phyloP scores from a whole-genome alignment of 2,888 invertebrate genomes.

The Chrysodeixis includens region DNA sequence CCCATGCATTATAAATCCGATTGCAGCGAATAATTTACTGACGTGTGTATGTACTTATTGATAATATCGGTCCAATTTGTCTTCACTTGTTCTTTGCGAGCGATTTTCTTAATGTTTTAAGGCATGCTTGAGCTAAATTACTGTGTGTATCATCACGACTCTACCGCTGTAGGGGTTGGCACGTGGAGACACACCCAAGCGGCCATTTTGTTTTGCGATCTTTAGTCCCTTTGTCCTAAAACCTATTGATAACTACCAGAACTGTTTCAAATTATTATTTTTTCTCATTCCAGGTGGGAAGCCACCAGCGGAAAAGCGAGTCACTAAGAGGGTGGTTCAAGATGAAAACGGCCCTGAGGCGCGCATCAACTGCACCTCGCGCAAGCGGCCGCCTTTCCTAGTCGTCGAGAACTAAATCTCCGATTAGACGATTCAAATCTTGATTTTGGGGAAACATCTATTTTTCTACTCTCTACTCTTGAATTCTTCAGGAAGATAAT shows the following conservation, averaged over 20 bases:
- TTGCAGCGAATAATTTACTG: background rate
- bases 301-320: background rate
- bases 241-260: background rate
- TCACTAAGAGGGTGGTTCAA: conserved; percentile 9
- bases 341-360: conserved; percentile 25
- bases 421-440: conserved; percentile 15
- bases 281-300: conserved; percentile 17
- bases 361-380: conserved; percentile 5
- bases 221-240: background rate
- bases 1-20: too few species aligned
- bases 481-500: conserved; percentile 6
- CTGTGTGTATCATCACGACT: background rate
- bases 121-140: background rate
- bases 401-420: conserved; percentile 39
- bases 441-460: background rate
- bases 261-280: conserved; percentile 1
- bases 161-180: background rate
- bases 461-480: conserved; percentile 5
- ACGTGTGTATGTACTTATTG: background rate
- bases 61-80: background rate
- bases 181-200: background rate
- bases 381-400: conserved; percentile 32
- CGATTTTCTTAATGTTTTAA: background rate
- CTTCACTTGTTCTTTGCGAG: background rate
- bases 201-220: too few species aligned